Percentiles rank a stretch among this genome's conserved stretches.
Conservation (phyloP, 2,888 invertebrate genomes). For the Apamea sordens region DNA sequence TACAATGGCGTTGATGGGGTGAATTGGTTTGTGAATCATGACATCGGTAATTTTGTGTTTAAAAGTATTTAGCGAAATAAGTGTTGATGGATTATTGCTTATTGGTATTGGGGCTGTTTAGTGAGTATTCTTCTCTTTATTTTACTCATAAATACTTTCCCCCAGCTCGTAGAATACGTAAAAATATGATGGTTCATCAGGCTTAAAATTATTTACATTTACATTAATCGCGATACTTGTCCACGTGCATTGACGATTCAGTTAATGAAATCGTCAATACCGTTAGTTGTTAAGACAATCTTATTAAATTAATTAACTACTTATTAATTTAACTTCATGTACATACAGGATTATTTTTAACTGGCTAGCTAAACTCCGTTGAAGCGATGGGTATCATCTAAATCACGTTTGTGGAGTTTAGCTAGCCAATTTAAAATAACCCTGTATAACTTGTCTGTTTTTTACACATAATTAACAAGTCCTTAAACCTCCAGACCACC, state of each 20-base stretch:
- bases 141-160: not conserved
- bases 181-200: not conserved
- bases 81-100: conserved; percentile 6
- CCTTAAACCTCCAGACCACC: not conserved
- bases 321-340: too few relatives aligned
- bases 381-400: not conserved
- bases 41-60: conserved; percentile 53
- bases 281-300: not conserved
- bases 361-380: not conserved
- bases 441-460: not conserved
- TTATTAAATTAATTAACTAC: not conserved
- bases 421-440: too few relatives aligned
- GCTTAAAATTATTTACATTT: not conserved
- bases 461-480: too few relatives aligned
- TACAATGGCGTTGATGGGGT: conserved; percentile 73
- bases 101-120: not conserved
- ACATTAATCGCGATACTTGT: not conserved
- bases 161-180: not conserved
- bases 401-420: not conserved
- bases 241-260: not conserved
- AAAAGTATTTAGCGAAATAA: conserved; percentile 33
- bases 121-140: not conserved
- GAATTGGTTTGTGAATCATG: conserved; percentile 68
- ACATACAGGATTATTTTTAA: not conserved
- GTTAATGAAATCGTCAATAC: not conserved